A percentile compares a stretch with the other conserved stretches of the same genome.
phyloP scores from a whole-genome alignment of 2,888 invertebrate species.

The Hydrotaea cyrtoneurina region DNA sequence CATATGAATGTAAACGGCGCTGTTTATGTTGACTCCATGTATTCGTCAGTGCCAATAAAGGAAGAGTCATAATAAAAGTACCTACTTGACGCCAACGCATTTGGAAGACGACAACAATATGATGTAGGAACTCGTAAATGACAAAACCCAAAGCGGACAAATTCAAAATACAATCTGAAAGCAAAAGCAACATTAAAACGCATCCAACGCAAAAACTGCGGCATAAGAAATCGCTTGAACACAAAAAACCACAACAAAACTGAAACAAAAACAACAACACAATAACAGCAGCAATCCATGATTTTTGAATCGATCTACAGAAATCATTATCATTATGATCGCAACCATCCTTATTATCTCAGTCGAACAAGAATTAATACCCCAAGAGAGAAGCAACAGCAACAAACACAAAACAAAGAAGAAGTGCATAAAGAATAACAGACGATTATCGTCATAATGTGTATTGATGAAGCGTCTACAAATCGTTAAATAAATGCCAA shows the following conservation, averaged over 20 bases:
- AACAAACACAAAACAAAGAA: conserved; percentile 2
- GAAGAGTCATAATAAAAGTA: conserved; percentile 19
- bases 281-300: conserved; percentile 7
- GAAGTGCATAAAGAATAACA: conserved; percentile 20
- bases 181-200: conserved; percentile 51
- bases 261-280: conserved; percentile 13
- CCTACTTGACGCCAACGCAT: conserved; percentile 60
- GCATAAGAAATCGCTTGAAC: conserved; percentile 49
- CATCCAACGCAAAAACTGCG: conserved; percentile 59
- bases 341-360: conserved; percentile 21
- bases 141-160: neutral
- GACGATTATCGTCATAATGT: conserved; percentile 39
- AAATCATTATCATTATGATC: conserved; percentile 26
- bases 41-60: neutral
- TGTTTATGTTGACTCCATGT: too few relatives aligned
- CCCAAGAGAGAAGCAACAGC: neutral
- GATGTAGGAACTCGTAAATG: conserved; percentile 35
- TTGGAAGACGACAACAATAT: conserved; percentile 19
- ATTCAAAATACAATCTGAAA: neutral
- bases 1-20: neutral
- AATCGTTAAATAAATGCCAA: conserved; percentile 42
- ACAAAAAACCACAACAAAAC: conserved; percentile 16
- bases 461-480: conserved; percentile 47
- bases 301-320: conserved; percentile 14
- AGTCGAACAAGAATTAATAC: conserved; percentile 23